phyloP scores from a whole-genome alignment of 2,113 vertebrate genomes.

The Gymnorhina tibicen region DNA sequence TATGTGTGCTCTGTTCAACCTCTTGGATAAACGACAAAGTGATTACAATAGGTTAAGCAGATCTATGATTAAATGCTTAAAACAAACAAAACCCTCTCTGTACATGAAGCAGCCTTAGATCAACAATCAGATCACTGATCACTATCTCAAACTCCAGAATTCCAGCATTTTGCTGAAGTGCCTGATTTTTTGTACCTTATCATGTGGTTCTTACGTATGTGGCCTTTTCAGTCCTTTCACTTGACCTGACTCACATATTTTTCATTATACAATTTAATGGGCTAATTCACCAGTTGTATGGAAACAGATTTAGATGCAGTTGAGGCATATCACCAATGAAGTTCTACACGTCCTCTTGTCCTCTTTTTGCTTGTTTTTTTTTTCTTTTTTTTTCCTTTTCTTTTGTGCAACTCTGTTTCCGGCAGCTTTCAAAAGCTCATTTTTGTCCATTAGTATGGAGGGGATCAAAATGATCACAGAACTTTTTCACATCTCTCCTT shows the following conservation, averaged over 20 bases:
- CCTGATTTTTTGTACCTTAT: not conserved
- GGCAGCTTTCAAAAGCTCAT: not conserved
- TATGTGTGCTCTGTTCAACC: accelerated
- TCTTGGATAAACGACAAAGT: not conserved
- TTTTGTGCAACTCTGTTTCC: not conserved
- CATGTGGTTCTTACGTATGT: accelerated
- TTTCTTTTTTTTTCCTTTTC: too few relatives aligned
- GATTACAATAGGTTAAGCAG: not conserved
- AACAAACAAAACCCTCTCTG: not conserved
- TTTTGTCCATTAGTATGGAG: not conserved
- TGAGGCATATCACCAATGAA: not conserved
- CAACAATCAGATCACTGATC: not conserved
- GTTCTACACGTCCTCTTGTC: not conserved
- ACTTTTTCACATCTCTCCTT: not conserved
- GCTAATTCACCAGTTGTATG: not conserved
- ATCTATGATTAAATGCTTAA: not conserved
- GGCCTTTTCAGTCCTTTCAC: not conserved
- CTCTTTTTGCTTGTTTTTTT: not conserved
- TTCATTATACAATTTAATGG: not conserved
- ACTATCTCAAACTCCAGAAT: not conserved
- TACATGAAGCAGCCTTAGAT: not conserved
- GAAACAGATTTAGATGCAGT: not conserved
- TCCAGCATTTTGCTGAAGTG: not conserved
- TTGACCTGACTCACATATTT: not conserved
- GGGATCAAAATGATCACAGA: not conserved